Percentiles rank a stretch among this genome's conserved stretches.
Conservation (phyloP, 2,113 vertebrate genomes). For the Microtus oregoni region DNA sequence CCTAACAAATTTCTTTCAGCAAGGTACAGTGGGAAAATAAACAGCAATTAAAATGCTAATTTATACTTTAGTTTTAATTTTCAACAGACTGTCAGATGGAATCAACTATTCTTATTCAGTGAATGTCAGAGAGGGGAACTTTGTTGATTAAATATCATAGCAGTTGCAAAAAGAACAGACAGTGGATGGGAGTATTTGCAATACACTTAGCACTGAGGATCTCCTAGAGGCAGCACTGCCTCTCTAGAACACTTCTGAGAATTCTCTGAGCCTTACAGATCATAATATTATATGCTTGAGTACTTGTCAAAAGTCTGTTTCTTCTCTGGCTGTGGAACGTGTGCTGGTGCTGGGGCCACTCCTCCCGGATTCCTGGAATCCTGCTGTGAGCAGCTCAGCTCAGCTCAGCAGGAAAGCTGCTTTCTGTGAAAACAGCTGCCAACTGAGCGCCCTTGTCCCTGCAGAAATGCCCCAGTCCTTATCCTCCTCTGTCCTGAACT, state of each 20-base stretch:
- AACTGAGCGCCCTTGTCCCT: neutral
- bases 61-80: conserved; percentile 12
- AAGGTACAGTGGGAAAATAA: neutral
- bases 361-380: neutral
- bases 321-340: neutral
- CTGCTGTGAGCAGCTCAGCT: neutral
- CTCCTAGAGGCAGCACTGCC: neutral
- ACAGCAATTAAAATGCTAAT: neutral
- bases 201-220: too few species aligned
- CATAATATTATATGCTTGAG: neutral
- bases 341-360: rapidly evolving
- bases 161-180: neutral
- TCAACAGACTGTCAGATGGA: neutral
- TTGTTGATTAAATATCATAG: neutral
- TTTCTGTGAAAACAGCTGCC: neutral
- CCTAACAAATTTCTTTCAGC: neutral
- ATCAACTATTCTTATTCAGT: conserved; percentile 19
- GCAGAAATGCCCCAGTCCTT: neutral
- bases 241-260: neutral
- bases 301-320: neutral
- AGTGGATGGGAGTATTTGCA: neutral
- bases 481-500: neutral
- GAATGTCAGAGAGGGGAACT: conserved; percentile 3
- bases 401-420: neutral
- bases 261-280: neutral